Base-by-base conservation (phyloP, 2,797 vertebrate species). In the Melanotaenia trifasciata region DNA sequence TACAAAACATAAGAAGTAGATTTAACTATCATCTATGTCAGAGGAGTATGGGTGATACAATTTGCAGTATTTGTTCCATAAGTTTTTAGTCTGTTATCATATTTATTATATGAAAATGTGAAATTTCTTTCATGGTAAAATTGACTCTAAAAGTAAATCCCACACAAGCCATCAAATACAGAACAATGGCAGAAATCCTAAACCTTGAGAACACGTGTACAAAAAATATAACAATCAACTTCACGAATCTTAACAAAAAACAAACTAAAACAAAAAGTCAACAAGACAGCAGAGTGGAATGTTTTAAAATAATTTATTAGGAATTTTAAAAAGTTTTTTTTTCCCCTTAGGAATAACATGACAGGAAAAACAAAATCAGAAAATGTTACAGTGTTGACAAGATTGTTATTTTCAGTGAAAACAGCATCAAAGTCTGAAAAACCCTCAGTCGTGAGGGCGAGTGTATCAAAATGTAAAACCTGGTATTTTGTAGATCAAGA, bases 291-390 rank as follows among this genome's bases (percentile, higher is more conserved):
- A 60, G 67, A 68, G 76, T 90, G 87, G 87, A 94, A 94, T 95
- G 87, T 96, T 97, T 97, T 96, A 94, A 96, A 99, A 98, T 97
- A 98, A 97, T 98, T 97, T 98, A 98, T 98, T 97, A 97, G 95
- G 96, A 98, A 96, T 96, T 97, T 96, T 96, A 94, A 97, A 97
- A 96, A 93, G 93, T 93, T 95, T 94, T 96, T 94, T 95, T 96
- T 95, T 94, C 50, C 43, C 86, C 92, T 92, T 85, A 92, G 65
- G 74, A 88, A 93, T 83, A 91, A 93, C 79, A 90, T 81, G 77
- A 91, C 78, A 95, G 94, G 94, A 94, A 85, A 86, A 79, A 72
- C 26, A 80, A 85, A 86, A 89, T 90, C 84, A 83, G 79, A 95
- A 96, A 96, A 94, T 83, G 90, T 93, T 94, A 94, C 92, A 94